Base-by-base conservation (phyloP, 2,113 vertebrate species). In the Micronisus gabar region DNA sequence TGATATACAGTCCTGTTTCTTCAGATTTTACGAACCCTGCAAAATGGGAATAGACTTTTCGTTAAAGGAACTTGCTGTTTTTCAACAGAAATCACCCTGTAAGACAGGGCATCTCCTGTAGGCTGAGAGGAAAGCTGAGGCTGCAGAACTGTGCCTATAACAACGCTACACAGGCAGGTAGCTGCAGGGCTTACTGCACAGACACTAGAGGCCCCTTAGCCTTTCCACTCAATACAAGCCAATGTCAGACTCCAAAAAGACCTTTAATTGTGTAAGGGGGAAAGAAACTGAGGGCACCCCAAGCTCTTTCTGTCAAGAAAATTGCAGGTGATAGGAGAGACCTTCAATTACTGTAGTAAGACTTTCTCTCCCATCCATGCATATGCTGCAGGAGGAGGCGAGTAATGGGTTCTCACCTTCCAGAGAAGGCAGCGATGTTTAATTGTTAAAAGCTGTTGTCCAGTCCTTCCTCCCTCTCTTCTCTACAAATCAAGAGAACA, bases 381-480 rank as follows among this genome's bases (percentile, higher is more conserved):
- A 38, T 2, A 2, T 8, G 27, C 15, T 65, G n/a, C 15, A 4
- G 26, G 25, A 56, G 34, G 15, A 18, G 8, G 18, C 3, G 7
- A 53, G 36, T 10, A 40, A 47, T 11, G 30, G 7, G 12, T 47
- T 67, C 66, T 79, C 50, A 27, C 21, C 18, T 71, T 7, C 9
- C 3, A 55, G 26, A 59, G 6, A 63, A 58, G 15, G 14, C 10
- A 78, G 34, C 0, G 0, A 29, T 0, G 0, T 5, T 45, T n/a
- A 15, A 65, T 3, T 68, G 34, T 52, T 56, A 61, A 80, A 53
- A 56, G 14, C 13, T 13, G 6, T 1, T 41, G 19, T 18, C 18
- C 23, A 3, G 16, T 27, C 30, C 36, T 56, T 72, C 5, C 32
- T 36, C 34, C 25, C 25, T 68, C n/a, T 86, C 43, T 68, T 58